A percentile compares a stretch with the other conserved stretches of the same genome.
These are phyloP conservation scores for Atherinomorus stipes DNA, from an alignment of 2,113 vertebrate genomes.

Conservation along the genomic window DNA sequence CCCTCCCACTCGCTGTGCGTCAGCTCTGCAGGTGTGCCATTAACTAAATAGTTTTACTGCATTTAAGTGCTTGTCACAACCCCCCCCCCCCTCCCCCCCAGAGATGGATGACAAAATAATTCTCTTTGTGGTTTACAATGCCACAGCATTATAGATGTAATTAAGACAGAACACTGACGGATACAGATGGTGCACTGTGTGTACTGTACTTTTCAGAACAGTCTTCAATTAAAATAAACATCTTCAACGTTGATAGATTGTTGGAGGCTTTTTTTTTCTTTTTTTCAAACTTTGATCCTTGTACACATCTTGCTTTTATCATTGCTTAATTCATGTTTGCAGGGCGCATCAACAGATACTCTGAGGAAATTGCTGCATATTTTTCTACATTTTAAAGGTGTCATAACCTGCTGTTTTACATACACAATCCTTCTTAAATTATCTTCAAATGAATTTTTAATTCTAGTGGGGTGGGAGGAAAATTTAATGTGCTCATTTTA, in stretches of 20 bases:
- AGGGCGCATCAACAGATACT: too few species aligned
- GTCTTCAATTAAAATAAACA: constrained; percentile 4
- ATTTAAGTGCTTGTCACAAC: constrained; percentile 61
- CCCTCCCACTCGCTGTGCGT: constrained; percentile 42
- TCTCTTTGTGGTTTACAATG: constrained; percentile 50
- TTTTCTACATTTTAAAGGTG: not conserved
- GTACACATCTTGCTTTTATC: not conserved
- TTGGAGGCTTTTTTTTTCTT: not conserved
- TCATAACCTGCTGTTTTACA: too few species aligned
- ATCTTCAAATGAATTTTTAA: too few species aligned
- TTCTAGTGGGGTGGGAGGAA: too few species aligned
- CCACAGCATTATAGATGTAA: constrained; percentile 43
- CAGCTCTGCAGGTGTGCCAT: constrained; percentile 67
- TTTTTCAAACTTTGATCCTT: not conserved
- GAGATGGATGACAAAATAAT: constrained; percentile 73
- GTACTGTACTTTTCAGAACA: constrained; percentile 3
- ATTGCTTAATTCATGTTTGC: not conserved
- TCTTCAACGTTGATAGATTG: constrained; percentile 3
- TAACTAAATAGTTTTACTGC: constrained; percentile 60
- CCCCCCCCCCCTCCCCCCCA: accelerated
- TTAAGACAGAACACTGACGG: constrained; percentile 46
- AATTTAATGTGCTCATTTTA: too few species aligned
- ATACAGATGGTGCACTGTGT: constrained; percentile 37
- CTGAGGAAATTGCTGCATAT: not conserved
- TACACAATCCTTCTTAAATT: too few species aligned